phyloP scores from a whole-genome alignment of 2,113 vertebrate genomes.

The Perccottus glenii region DNA sequence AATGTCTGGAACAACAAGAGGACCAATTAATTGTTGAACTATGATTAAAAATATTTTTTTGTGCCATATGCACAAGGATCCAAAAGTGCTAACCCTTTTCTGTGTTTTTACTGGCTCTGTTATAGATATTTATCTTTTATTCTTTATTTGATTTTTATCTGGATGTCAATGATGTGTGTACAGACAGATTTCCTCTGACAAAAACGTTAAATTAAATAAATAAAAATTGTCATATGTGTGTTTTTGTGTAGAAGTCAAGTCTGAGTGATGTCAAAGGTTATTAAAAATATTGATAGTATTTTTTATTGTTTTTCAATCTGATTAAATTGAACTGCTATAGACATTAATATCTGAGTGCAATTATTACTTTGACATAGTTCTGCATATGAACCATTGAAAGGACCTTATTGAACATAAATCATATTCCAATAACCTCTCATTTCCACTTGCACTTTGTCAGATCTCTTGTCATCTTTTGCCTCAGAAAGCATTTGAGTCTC shows the following conservation, averaged over 20 bases:
- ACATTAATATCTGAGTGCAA: constrained; percentile 7
- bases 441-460: constrained; percentile 36
- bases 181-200: too few species aligned
- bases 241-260: neutral
- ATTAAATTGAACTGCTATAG: constrained; percentile 26
- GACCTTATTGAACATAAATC: constrained; percentile 26
- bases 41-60: too few species aligned
- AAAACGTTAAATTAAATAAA: too few species aligned
- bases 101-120: too few species aligned
- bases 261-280: constrained; percentile 3
- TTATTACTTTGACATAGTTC: constrained; percentile 27
- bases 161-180: too few species aligned
- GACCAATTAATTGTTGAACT: too few species aligned
- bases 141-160: too few species aligned
- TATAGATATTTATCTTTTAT: too few species aligned
- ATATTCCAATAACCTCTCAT: constrained; percentile 20
- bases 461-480: constrained; percentile 29
- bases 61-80: too few species aligned
- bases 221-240: too few species aligned
- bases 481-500: constrained; percentile 44
- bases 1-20: too few species aligned
- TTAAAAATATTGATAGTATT: neutral
- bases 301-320: constrained; percentile 3
- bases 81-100: too few species aligned
- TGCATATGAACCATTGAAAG: constrained; percentile 25